Percentiles rank a stretch among this genome's conserved stretches.
Evolutionary conservation across 2,888 invertebrate species (phyloP).

Genomic region (Drosophila fungiperda): DNA sequence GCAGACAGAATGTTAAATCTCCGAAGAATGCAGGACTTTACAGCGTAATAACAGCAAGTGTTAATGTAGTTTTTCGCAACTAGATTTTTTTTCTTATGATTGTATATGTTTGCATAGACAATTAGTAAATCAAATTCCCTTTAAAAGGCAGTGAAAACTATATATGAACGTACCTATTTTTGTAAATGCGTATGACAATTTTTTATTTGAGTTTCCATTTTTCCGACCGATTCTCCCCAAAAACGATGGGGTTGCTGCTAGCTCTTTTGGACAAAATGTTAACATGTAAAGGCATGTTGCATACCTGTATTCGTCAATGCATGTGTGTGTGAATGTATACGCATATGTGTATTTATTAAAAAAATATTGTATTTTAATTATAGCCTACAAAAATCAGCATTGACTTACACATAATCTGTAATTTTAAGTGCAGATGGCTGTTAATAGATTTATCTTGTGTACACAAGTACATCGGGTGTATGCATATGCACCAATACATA

Average conservation of each 20-base stretch:
- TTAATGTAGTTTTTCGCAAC: background rate
- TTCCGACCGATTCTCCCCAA: background rate
- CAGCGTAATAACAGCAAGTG: conserved; percentile 22
- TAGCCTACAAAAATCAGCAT: background rate
- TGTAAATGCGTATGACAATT: background rate
- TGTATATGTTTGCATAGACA: background rate
- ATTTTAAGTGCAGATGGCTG: conserved; percentile 8
- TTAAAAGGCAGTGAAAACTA: conserved; percentile 15
- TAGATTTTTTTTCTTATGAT: background rate
- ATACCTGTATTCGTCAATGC: background rate
- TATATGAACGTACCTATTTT: background rate
- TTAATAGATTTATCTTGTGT: conserved; percentile 9
- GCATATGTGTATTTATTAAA: background rate
- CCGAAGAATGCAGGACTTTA: conserved; percentile 13
- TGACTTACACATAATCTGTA: background rate
- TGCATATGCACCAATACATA: conserved; percentile 7
- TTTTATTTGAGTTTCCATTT: background rate
- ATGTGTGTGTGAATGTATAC: background rate
- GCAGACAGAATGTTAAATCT: conserved; percentile 3
- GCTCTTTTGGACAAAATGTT: background rate
- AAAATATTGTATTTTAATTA: background rate
- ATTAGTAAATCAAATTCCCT: conserved; percentile 5
- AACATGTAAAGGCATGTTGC: conserved; percentile 1
- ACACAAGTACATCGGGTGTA: background rate
- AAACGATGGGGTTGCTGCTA: conserved; percentile 1